These are phyloP conservation scores for Lepus americanus DNA, from an alignment of 2,113 vertebrate genomes.

Conservation along the genomic window DNA sequence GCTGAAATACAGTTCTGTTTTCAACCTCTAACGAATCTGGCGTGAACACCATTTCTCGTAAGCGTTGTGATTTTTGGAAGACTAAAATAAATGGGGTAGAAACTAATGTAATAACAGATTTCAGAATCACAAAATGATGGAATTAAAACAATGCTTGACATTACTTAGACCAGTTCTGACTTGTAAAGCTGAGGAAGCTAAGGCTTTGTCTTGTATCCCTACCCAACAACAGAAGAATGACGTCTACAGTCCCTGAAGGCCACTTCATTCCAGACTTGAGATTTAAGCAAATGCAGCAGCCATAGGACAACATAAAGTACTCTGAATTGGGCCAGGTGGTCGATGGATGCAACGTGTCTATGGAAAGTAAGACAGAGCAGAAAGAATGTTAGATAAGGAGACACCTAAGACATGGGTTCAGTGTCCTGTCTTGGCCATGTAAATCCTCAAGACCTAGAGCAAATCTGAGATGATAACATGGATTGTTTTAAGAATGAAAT, in stretches of 20 bases:
- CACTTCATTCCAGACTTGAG: neutral
- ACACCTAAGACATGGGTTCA: neutral
- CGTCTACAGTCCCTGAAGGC: neutral
- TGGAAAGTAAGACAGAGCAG: accelerated
- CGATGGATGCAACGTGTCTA: neutral
- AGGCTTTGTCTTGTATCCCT: slow-evolving; percentile 4
- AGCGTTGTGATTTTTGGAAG: slow-evolving; percentile 51
- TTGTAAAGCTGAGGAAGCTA: slow-evolving; percentile 2
- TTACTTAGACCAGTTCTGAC: neutral
- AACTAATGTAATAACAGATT: slow-evolving; percentile 57
- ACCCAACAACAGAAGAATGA: neutral
- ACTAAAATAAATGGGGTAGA: slow-evolving; percentile 10
- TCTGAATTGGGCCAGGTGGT: neutral
- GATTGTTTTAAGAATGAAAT: neutral
- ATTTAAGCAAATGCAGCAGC: neutral
- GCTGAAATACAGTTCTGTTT: slow-evolving; percentile 66
- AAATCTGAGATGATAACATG: neutral
- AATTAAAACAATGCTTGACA: neutral
- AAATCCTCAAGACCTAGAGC: neutral
- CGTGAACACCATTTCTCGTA: neutral
- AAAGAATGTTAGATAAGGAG: neutral
- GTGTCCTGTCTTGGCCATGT: neutral
- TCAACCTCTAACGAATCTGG: slow-evolving; percentile 67
- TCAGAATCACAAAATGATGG: slow-evolving; percentile 34
- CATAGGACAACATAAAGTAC: neutral